These are phyloP conservation scores for Plotosus lineatus DNA, from an alignment of 2,113 vertebrate species.

Conservation along the genomic window DNA sequence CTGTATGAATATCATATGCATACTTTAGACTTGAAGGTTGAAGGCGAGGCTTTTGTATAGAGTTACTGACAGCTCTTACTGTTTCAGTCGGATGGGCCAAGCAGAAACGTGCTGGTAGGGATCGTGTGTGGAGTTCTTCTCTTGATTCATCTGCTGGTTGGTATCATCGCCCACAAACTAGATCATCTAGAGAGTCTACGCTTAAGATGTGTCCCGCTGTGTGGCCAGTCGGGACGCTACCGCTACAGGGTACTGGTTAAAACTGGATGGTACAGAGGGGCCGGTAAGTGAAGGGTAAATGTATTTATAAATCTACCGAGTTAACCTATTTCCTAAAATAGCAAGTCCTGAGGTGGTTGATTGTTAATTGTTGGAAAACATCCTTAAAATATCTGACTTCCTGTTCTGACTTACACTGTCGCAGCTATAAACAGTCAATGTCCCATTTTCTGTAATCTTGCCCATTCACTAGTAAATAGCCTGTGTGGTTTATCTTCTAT, in stretches of 20 bases:
- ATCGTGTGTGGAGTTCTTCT: conserved; percentile 72
- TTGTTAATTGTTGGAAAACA: neutral
- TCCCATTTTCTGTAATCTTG: too few species aligned
- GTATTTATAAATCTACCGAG: neutral
- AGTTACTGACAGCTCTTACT: too few species aligned
- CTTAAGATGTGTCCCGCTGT: conserved; percentile 70
- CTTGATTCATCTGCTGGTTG: conserved; percentile 70
- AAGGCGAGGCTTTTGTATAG: neutral
- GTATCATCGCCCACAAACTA: conserved; percentile 75
- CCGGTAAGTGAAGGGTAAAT: conserved; percentile 63
- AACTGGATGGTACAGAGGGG: conserved; percentile 73
- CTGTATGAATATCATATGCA: neutral
- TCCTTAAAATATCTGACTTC: neutral
- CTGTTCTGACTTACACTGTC: neutral
- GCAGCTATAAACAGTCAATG: neutral
- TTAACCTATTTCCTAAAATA: neutral
- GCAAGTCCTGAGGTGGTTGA: neutral
- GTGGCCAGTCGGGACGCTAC: conserved; percentile 72
- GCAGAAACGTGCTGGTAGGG: conserved; percentile 65
- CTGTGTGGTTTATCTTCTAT: too few species aligned
- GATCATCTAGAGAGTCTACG: conserved; percentile 74
- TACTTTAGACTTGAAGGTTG: neutral
- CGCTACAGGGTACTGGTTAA: conserved; percentile 77
- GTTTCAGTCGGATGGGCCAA: conserved; percentile 61
- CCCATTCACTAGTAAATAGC: too few species aligned